phyloP scores from a whole-genome alignment of 1,140 invertebrate species.

The Ericerus pela region DNA sequence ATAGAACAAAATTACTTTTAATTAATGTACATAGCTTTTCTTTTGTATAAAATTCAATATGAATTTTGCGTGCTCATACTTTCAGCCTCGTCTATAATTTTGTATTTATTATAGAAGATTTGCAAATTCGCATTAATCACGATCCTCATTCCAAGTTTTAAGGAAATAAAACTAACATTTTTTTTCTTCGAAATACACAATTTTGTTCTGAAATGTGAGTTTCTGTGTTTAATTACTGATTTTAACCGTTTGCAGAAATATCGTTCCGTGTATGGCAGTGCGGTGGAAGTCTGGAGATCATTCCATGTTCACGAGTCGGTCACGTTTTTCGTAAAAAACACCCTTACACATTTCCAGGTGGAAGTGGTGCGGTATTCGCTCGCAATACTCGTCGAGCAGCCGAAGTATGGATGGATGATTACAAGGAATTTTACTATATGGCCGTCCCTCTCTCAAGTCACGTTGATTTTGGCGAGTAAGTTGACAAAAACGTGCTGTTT shows the following conservation, averaged over 20 bases:
- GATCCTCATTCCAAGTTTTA: too few species aligned
- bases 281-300: slow-evolving; percentile 83
- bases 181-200: too few species aligned
- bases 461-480: slow-evolving; percentile 79
- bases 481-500: slow-evolving; percentile 24
- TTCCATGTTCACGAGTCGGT: slow-evolving; percentile 81
- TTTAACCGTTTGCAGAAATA: slow-evolving; percentile 38
- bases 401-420: slow-evolving; percentile 95
- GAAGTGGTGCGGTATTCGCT: slow-evolving; percentile 78
- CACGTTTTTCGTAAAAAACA: slow-evolving; percentile 87
- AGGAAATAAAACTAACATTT: too few species aligned
- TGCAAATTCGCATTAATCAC: too few species aligned
- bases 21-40: too few species aligned
- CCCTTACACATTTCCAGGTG: slow-evolving; percentile 88
- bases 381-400: slow-evolving; percentile 72
- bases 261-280: slow-evolving; percentile 88
- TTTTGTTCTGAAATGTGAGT: too few species aligned
- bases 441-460: slow-evolving; percentile 72
- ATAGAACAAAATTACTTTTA: too few species aligned
- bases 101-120: too few species aligned
- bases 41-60: too few species aligned
- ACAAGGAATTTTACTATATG: slow-evolving; percentile 81
- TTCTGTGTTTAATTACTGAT: neutral
- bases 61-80: too few species aligned
- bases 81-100: too few species aligned